Evolutionary conservation across 2,888 invertebrate species (phyloP), one percentile per base, ranked within the genome.

Genomic region (Meta bourneti): DNA sequence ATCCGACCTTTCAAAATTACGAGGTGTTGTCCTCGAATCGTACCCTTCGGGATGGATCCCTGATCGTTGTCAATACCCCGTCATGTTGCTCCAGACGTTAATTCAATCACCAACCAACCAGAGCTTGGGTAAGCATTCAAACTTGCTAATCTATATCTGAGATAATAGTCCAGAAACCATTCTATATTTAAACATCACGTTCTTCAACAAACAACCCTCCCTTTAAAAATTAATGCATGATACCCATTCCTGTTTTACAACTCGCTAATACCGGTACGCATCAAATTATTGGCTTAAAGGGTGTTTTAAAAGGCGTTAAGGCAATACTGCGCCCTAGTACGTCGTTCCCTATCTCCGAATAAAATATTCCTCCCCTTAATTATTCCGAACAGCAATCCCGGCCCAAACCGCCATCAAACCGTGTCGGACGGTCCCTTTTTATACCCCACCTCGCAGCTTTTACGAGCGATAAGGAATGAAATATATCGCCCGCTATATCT

Each of bases 391-490:
- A 61, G 69, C 70, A 13, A 34, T 34, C 34, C 49, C 48, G 78
- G 51, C 13, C 82, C n/a, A 34, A 52, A 70, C 34, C 69, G n/a
- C 81, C 70, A 61, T 61, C 61, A 61, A 61, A 61, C 13, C 61
- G 61, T 61, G 70, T 34, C 34, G 34, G 4, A 34, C 34, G n/a
- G 19, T 79, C 52, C 61, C 83, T 77, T 82, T 89, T 88, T 74
- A 71, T 74, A 19, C n/a, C 80, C 88, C 34, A 48, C 88, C 70
- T 34, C 34, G 34, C 34, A 34, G 34, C 34, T 79, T 81, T 77
- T 70, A 54, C 77, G 83, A 82, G 52, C 79, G 89, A 89, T 89
- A 89, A 89, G 78, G 83, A 61, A 79, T 89, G 83, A 89, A 84
- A 89, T 84, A 89, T 84, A 89, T 77, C 89, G 77, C 54, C 52